phyloP scores from a whole-genome alignment of 2,888 invertebrate species.

The Netelia melanura region DNA sequence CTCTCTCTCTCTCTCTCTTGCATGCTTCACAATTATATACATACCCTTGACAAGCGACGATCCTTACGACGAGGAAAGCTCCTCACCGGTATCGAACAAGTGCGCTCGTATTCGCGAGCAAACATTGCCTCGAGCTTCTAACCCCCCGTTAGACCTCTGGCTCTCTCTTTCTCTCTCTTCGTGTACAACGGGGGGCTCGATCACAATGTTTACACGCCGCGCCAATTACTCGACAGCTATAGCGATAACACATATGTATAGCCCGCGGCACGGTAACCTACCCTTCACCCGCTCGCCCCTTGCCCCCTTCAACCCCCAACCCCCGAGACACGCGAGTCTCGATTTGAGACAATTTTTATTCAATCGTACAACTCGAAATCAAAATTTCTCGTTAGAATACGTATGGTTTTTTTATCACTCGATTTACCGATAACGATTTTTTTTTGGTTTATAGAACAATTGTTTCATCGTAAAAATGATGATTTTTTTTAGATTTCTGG shows the following conservation, averaged over 20 bases:
- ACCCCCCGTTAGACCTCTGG: neutral
- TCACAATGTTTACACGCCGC: constrained; percentile 79
- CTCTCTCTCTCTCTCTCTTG: neutral
- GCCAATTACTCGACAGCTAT: constrained; percentile 82
- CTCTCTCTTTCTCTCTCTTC: neutral
- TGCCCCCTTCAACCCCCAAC: neutral
- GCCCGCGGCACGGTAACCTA: neutral
- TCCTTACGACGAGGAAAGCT: constrained; percentile 56
- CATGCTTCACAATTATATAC: neutral
- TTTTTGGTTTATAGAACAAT: neutral
- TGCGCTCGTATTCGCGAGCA: constrained; percentile 73
- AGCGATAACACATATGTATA: constrained; percentile 44
- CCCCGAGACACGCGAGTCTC: neutral
- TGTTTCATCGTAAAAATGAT: neutral
- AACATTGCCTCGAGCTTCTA: constrained; percentile 78
- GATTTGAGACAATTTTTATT: neutral
- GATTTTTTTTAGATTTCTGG: neutral
- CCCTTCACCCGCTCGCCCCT: neutral
- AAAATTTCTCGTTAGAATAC: too few relatives aligned
- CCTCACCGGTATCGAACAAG: constrained; percentile 65
- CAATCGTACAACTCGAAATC: neutral
- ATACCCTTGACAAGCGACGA: constrained; percentile 31
- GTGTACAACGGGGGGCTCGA: constrained; percentile 52
- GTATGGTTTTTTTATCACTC: too few relatives aligned
- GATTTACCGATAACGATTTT: too few relatives aligned